Percentiles rank a stretch among this genome's conserved stretches.
Conservation (phyloP, 2,113 vertebrate genomes). For the Columba livia region DNA sequence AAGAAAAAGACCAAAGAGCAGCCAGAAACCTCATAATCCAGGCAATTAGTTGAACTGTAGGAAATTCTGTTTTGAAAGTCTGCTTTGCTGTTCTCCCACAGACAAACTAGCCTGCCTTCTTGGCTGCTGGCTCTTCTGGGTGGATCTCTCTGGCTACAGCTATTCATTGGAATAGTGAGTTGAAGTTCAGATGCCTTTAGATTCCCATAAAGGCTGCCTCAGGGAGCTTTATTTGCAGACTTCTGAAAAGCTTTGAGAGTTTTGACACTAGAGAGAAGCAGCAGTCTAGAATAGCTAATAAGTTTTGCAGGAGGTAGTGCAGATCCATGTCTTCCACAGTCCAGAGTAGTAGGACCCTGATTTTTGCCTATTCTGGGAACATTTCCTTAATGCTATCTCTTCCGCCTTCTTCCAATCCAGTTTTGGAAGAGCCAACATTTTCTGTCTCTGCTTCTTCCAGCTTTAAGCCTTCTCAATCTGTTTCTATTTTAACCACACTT, state of each 20-base stretch:
- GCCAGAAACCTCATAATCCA: background rate
- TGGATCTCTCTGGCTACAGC: background rate
- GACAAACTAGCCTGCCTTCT: background rate
- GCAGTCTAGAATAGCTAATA: background rate
- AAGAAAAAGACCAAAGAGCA: background rate
- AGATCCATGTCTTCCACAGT: background rate
- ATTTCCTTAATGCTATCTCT: background rate
- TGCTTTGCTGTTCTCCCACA: background rate
- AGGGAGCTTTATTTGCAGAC: background rate
- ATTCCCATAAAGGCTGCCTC: background rate
- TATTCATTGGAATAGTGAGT: background rate
- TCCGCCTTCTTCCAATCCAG: background rate
- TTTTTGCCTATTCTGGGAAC: background rate
- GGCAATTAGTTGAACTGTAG: background rate
- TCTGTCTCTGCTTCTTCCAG: background rate
- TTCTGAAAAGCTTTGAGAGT: background rate
- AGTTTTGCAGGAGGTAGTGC: background rate
- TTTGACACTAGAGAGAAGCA: background rate
- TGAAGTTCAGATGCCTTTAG: background rate
- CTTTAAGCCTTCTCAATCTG: background rate
- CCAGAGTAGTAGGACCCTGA: background rate
- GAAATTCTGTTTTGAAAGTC: background rate
- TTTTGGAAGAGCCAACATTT: background rate
- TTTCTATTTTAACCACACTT: background rate
- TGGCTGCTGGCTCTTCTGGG: background rate